Conservation (phyloP, 2,888 invertebrate genomes). For the Limnephilus lunatus region DNA sequence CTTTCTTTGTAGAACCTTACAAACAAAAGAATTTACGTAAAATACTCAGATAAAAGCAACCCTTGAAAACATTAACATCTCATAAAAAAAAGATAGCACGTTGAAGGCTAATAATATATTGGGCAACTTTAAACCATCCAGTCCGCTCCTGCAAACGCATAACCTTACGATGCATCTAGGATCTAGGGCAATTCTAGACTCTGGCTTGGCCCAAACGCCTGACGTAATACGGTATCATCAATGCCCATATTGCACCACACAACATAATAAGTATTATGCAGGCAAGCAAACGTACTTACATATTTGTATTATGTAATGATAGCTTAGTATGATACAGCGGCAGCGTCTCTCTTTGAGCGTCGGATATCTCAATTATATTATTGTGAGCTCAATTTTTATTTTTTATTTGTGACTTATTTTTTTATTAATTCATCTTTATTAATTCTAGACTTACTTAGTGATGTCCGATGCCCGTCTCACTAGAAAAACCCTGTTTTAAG, state of each 20-base stretch:
- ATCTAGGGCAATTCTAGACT: neutral
- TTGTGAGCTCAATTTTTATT: too few species aligned
- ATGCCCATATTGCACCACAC: neutral
- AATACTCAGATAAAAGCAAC: too few species aligned
- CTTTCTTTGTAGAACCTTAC: too few species aligned
- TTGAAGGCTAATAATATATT: too few species aligned
- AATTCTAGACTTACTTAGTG: too few species aligned
- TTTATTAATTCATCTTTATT: too few species aligned
- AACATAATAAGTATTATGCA: neutral
- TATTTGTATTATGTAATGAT: neutral
- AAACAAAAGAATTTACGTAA: too few species aligned
- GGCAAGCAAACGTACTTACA: neutral
- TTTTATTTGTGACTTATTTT: too few species aligned
- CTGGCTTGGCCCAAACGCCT: neutral
- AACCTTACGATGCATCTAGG: neutral
- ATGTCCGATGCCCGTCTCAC: too few species aligned
- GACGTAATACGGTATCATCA: neutral
- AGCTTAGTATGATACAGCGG: neutral
- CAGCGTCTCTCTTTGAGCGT: neutral
- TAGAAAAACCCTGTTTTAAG: too few species aligned
- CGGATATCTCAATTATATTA: neutral
- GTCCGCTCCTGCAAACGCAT: neutral
- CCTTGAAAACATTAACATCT: too few species aligned
- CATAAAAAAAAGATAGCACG: too few species aligned
- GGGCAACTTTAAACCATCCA: neutral